Base-by-base conservation (phyloP, 2,888 invertebrate genomes). In the Epinotia demarniana region DNA sequence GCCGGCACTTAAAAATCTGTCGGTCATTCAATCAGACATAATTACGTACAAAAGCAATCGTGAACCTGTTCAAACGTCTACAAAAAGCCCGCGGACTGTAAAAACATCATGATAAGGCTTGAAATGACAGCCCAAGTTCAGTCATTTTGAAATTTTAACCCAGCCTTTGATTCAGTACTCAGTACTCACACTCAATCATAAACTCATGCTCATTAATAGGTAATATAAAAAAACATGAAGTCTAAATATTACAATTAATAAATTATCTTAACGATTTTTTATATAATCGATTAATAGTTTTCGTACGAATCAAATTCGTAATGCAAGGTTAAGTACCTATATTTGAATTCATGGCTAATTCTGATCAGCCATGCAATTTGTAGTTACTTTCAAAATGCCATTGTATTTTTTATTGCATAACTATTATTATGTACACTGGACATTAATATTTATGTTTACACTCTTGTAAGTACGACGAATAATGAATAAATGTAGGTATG, bases 21-120 rank as follows among this genome's bases (percentile, higher is more conserved):
- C 64, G 43, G 75, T 75, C 75, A 71, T 75, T 71, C 75, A 75
- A 75, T 75, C 75, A 75, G 43, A 75, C 75, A 55, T 70, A 75
- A 75, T 75, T 71, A 75, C 70, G 53, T 71, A 66, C 70, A 75
- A 75, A 71, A 75, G 75, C 75, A 75, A 75, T 75, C 71, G 75
- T 61, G 70, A 75, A 66, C 64, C 71, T 75, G 75, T 75, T 75
- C 64, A 74, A 74, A 71, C 70, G 46, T 74, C 69, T 53, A 71
- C 70, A 75, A 75, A 71, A 75, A 75, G 75, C 64, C 75, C 64
- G 64, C 53, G 62, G 53, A 19, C 46, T 57, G 69, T 69, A 74
- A 75, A 70, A 75, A 75, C 64, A 75, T 58, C 55, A 23, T n/a
- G 39, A 71, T 66, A 60, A 71, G 60, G 64, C 63, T 23, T 19